Conservation (phyloP, 1,140 invertebrate genomes). For the Cherax quadricarinatus region DNA sequence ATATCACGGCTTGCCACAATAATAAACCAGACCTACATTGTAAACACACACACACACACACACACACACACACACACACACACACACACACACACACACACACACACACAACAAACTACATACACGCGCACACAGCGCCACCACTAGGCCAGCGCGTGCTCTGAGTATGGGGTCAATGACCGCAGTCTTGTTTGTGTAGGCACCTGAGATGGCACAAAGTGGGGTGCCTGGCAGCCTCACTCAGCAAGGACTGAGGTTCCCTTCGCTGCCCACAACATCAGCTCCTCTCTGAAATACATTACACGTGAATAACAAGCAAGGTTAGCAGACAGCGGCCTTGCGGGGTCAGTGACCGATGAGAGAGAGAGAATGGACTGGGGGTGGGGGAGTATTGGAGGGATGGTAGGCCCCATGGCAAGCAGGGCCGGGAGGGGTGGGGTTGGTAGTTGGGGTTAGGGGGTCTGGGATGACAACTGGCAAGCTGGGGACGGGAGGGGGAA, state of each 20-base stretch:
- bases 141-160: conserved; percentile 4
- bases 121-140: neutral
- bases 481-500: too few species aligned
- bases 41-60: conserved; percentile 26
- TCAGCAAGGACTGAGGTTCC: neutral
- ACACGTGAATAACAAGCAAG: neutral
- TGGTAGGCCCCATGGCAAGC: neutral
- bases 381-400: neutral
- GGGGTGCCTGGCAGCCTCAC: neutral
- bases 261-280: neutral
- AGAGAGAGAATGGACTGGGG: neutral
- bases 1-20: too few species aligned
- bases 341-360: neutral
- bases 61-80: conserved; percentile 35
- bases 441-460: too few species aligned
- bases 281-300: neutral
- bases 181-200: neutral
- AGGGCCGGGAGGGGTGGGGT: too few species aligned
- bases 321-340: neutral
- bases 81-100: conserved; percentile 16
- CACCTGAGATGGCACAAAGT: neutral
- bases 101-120: neutral
- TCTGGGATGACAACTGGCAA: too few species aligned
- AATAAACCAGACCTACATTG: too few species aligned
- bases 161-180: neutral